These are phyloP conservation scores for Sceloporus tristichus DNA, from an alignment of 2,113 vertebrate genomes.

Conservation along the genomic window DNA sequence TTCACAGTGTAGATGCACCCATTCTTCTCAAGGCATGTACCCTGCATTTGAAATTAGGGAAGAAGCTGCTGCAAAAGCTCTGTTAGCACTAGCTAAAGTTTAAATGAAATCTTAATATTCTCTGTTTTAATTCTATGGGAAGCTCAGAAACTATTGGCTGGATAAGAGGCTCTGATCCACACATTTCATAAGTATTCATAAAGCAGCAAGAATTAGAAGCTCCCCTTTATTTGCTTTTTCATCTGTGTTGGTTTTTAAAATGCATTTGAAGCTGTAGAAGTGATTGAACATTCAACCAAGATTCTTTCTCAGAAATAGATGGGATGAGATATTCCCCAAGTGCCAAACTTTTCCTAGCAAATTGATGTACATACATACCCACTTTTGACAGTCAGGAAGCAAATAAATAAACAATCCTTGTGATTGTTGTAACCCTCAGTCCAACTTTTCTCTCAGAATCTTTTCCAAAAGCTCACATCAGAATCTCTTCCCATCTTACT, in stretches of 20 bases:
- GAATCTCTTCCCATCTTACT: background rate
- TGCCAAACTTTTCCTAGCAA: background rate
- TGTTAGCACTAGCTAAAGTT: conserved; percentile 19
- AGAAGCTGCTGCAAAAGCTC: conserved; percentile 23
- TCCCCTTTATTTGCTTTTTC: conserved; percentile 57
- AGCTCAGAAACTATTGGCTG: conserved; percentile 58
- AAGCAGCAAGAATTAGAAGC: conserved; percentile 57
- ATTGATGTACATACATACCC: conserved; percentile 24
- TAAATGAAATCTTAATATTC: conserved; percentile 56
- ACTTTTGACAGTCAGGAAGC: no score
- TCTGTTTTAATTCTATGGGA: conserved; percentile 59
- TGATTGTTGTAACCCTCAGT: background rate
- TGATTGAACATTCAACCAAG: conserved; percentile 53
- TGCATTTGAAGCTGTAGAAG: conserved; percentile 54
- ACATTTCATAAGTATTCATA: conserved; percentile 70
- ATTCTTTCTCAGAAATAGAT: conserved; percentile 38
- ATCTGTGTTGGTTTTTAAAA: conserved; percentile 57
- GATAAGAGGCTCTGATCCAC: conserved; percentile 60
- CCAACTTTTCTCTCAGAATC: background rate
- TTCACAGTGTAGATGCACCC: no score
- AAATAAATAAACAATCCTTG: background rate
- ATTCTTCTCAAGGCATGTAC: conserved; percentile 11
- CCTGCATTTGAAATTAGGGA: conserved; percentile 24
- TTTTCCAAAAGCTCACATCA: background rate
- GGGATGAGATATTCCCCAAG: conserved; percentile 19